These are phyloP conservation scores for Euglossa dilemma DNA, from an alignment of 1,140 invertebrate genomes.

Conservation along the genomic window DNA sequence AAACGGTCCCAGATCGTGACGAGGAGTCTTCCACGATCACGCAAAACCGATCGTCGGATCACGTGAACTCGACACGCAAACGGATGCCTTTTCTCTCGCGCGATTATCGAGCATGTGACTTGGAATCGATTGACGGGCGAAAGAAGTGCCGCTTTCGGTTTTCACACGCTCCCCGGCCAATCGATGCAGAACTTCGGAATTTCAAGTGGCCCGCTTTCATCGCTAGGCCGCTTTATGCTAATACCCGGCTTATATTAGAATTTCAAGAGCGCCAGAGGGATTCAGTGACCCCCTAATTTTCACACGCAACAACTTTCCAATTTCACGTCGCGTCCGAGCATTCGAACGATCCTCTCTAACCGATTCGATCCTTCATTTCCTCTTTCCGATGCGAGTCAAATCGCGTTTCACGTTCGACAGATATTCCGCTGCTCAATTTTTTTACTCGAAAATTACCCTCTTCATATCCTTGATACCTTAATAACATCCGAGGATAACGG, in stretches of 20 bases:
- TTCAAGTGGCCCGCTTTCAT: constrained; percentile 28
- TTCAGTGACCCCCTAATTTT: constrained; percentile 45
- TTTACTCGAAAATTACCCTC: too few species aligned
- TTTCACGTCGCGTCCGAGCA: not conserved
- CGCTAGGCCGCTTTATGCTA: constrained; percentile 12
- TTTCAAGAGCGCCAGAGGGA: constrained; percentile 30
- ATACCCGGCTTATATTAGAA: constrained; percentile 20
- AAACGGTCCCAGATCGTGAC: constrained; percentile 51
- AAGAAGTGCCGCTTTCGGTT: not conserved
- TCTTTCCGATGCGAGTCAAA: too few species aligned
- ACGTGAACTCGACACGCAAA: constrained; percentile 22
- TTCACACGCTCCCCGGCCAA: not conserved
- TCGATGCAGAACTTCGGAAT: constrained; percentile 9
- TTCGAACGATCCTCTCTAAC: not conserved
- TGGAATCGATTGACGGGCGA: not conserved
- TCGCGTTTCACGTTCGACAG: not conserved
- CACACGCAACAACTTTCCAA: constrained; percentile 24
- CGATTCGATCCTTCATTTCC: not conserved
- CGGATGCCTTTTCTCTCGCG: not conserved
- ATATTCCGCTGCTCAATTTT: not conserved
- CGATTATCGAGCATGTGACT: not conserved
- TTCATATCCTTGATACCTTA: too few species aligned
- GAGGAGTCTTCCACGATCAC: constrained; percentile 29
- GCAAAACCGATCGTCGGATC: constrained; percentile 23
- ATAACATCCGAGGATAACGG: too few species aligned